Evolutionary conservation across 2,888 invertebrate genomes (phyloP), one percentile per base, ranked within the genome.

Genomic region (Stictocephala bisonia): DNA sequence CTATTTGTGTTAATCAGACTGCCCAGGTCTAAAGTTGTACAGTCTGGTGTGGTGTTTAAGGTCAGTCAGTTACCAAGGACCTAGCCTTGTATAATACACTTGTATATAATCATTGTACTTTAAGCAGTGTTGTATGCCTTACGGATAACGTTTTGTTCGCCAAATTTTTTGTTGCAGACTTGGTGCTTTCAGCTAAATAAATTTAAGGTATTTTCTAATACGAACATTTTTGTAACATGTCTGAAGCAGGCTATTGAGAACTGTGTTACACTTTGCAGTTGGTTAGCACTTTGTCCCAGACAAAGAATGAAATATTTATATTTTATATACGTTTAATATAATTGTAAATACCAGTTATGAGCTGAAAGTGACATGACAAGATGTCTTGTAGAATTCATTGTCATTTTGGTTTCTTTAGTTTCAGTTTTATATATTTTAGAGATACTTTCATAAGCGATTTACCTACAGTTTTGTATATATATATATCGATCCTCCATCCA

Each of bases 171-270:
- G 31, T 69, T 69, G 51, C 69, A 51, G 69, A 22, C 40, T 29
- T 29, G 51, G 69, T 69, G 69, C 69, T 69, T 69, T 35, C 29
- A 11, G 69, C 31, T 26, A 40, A 51, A 51, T 53, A 40, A 27
- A 35, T 69, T 53, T 13, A 53, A 69, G 53, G 69, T 69, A 69
- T 69, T 69, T 69, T 69, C 69, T 69, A 69, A 50, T 40, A 40
- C 40, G 40, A 20, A 69, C 51, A 53, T 69, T 69, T 64, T 69
- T 69, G 53, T 50, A 69, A 69, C 53, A 69, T 69, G 53, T 64
- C 64, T 27, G 44, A 64, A n/a, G n/a, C 44, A 9, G 26, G 64
- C 31, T 24, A 18, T n/a, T 44, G 44, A 9, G 44, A 15, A 44
- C 1, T n/a, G 1, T 26, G 27, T 13, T 22, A 35, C 26, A 22